Evolutionary conservation across 2,113 vertebrate genomes (phyloP).

Genomic region (Toxostoma redivivum): DNA sequence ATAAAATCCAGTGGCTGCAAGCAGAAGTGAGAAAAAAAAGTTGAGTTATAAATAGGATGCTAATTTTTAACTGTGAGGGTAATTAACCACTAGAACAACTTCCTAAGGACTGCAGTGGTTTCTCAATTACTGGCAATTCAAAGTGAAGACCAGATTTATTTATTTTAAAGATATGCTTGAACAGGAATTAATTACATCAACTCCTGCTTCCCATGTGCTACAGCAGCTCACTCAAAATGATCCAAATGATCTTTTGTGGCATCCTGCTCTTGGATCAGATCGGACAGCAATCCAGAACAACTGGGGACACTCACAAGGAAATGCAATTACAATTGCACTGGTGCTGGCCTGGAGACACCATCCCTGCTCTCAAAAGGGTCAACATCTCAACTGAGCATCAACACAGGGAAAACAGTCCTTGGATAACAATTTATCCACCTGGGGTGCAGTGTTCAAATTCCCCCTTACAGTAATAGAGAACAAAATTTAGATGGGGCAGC

Average conservation of each 20-base stretch:
- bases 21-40: not conserved
- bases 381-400: not conserved
- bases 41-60: slow-evolving; percentile 43
- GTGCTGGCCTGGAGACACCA: not conserved
- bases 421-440: not conserved
- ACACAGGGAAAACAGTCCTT: not conserved
- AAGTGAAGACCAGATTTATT: slow-evolving; percentile 54
- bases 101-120: slow-evolving; percentile 42
- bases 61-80: slow-evolving; percentile 51
- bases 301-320: not conserved
- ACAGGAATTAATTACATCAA: slow-evolving; percentile 38
- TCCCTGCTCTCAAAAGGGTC: not conserved
- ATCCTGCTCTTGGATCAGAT: not conserved
- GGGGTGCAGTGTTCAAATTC: not conserved
- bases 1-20: not conserved
- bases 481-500: not conserved
- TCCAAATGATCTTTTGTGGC: not conserved
- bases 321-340: not conserved
- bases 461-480: not conserved
- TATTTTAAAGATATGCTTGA: slow-evolving; percentile 47
- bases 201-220: not conserved
- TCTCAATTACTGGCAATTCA: slow-evolving; percentile 55
- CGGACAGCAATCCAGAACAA: not conserved
- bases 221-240: not conserved
- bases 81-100: slow-evolving; percentile 61